Base-by-base conservation (phyloP, 1,140 invertebrate species). In the Microplitis demolitor region DNA sequence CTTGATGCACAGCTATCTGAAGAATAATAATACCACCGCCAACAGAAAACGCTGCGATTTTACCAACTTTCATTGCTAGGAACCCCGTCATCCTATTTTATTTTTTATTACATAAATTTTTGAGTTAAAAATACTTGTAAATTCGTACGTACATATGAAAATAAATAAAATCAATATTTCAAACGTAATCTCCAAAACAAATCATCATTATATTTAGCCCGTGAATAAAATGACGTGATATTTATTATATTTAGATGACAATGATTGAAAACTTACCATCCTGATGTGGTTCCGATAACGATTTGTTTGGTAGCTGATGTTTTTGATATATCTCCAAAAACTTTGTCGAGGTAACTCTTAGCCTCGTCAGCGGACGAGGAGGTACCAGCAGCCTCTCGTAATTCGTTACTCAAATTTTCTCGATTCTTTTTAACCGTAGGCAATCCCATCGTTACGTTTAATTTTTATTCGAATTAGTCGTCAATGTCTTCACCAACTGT, bases 21-120 rank as follows among this genome's bases (percentile, higher is more conserved):
- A 98, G 82, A 78, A 97, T 88, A 76, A 98, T 93, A 45, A 98
- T 93, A 73, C 95, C 93, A 69, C 95, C 94, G 72, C 96, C 97
- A 73, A 97, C 85, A 8, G 95, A 94, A 69, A 95, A 91, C 6
- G 96, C 96, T 60, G 95, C 94, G 72, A 94, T 88, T 90, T 97
- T 97, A 6, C 96, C 96, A 76, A 97, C 91, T 90, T 97, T 97
- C 91, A 96, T 94, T 76, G 94, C 93, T 51, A 96, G 84, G 84
- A 94, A 97, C 56, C 96, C 96, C 73, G 96, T 95, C 16, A 93
- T 85, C 95, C 96, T 97, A 78, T 81, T 83, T 4, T 5, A n/a
- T 35, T 24, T 75, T 78, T 72, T 35, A 73, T 64, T 51, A 35
- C 11, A 37, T 68, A 77, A 69, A 24, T 58, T 24, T 58, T 13